phyloP scores from a whole-genome alignment of 2,113 vertebrate genomes.

The Vombatus ursinus region DNA sequence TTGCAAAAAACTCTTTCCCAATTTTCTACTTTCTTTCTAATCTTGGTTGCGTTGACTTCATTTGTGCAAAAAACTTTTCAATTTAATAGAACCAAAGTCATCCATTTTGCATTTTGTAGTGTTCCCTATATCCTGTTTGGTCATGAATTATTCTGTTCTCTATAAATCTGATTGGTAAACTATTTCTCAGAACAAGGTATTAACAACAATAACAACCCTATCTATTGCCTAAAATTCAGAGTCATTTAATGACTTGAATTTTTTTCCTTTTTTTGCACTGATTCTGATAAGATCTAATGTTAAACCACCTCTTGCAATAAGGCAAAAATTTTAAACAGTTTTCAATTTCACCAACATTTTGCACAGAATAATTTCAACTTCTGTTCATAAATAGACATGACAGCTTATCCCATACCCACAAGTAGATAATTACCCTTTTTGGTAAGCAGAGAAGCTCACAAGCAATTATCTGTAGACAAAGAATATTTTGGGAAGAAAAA shows the following conservation, averaged over 20 bases:
- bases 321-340: not conserved
- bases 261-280: not conserved
- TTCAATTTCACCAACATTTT: not conserved
- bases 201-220: not conserved
- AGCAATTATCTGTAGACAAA: not conserved
- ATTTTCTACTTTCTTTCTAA: too few species aligned
- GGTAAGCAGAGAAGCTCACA: not conserved
- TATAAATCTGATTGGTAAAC: too few species aligned
- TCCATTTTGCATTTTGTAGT: too few species aligned
- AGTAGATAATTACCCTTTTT: not conserved
- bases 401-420: not conserved
- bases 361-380: not conserved
- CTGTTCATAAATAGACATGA: not conserved
- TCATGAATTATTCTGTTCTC: too few species aligned
- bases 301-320: not conserved
- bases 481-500: not conserved
- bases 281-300: not conserved
- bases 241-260: not conserved
- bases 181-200: not conserved
- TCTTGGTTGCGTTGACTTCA: too few species aligned
- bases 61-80: too few species aligned
- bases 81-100: too few species aligned
- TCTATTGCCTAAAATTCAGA: not conserved
- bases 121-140: too few species aligned
- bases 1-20: too few species aligned